Base-by-base conservation (phyloP, 2,113 vertebrate genomes). In the Herpailurus yagouaroundi region DNA sequence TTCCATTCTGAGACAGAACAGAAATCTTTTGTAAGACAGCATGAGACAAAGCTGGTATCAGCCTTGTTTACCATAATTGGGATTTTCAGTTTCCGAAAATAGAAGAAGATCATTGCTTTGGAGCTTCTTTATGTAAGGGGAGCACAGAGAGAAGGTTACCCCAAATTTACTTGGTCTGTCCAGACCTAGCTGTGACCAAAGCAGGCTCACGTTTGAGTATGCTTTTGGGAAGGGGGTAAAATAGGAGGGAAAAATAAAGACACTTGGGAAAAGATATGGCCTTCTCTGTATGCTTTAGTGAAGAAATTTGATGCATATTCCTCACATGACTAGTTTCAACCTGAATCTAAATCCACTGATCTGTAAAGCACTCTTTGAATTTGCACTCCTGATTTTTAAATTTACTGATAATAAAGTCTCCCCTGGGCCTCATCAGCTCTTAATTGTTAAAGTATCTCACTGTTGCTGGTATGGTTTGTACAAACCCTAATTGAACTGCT, bases 371-470 rank as follows among this genome's bases (percentile, higher is more conserved):
- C 19, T 60, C 41, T 91, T 91, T 94, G 55, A 69, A 94, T 94
- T 96, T 95, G 33, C 23, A 23, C 31, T 81, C 71, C 55, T 96
- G 90, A 38, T 80, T 97, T 87, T 97, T 91, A 91, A 83, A 97
- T 94, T 60, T 73, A 82, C 3, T 60, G 94, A 74, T 95, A 81
- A 57, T 77, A 95, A 97, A 96, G 36, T 91, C 92, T 97, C 89
- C 50, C 85, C 89, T 33, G 66, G 88, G 95, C 38, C 36, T 97
- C 87, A 31, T 97, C 87, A 93, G 0, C 0, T 88, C 85, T 97
- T 96, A 87, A 94, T 94, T 98, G 95, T 60, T 88, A 90, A 81
- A 85, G 69, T 60, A 41, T 69, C 84, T 96, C 95, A 93, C 45
- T 90, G 86, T 84, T 95, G 60, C 80, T 94, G 83, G 64, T 97